These are phyloP conservation scores for Bombylius major DNA, from an alignment of 2,888 invertebrate species.

Conservation along the genomic window DNA sequence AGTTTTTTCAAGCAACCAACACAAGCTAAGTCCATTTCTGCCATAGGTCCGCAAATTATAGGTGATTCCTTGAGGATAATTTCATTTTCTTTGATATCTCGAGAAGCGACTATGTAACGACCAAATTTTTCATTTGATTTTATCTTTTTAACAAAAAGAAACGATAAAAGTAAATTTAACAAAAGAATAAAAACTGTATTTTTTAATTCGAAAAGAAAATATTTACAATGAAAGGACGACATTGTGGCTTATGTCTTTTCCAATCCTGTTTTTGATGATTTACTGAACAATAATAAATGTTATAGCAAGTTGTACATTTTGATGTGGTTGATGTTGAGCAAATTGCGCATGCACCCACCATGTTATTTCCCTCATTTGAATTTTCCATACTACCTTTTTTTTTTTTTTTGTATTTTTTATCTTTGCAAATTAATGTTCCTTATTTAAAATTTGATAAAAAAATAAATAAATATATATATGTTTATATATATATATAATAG, in stretches of 20 bases:
- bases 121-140: conserved; percentile 47
- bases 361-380: too few species aligned
- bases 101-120: conserved; percentile 55
- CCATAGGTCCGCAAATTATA: conserved; percentile 59
- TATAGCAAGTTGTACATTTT: conserved; percentile 62
- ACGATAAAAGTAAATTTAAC: too few species aligned
- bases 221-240: conserved; percentile 50
- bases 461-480: too few species aligned
- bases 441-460: too few species aligned
- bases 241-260: conserved; percentile 56
- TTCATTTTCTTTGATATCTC: conserved; percentile 57
- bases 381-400: too few species aligned
- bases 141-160: conserved; percentile 36
- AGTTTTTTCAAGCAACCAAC: conserved; percentile 36
- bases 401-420: too few species aligned
- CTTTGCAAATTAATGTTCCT: too few species aligned
- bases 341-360: conserved; percentile 44
- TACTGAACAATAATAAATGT: conserved; percentile 57
- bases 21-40: conserved; percentile 44
- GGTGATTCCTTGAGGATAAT: conserved; percentile 58
- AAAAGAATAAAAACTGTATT: too few species aligned
- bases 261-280: conserved; percentile 69
- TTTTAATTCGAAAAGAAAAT: too few species aligned
- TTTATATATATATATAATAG: too few species aligned
- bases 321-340: conserved; percentile 51